Evolutionary conservation across 2,113 vertebrate species (phyloP), one percentile per base, ranked within the genome.

Genomic region (Odontesthes bonariensis): DNA sequence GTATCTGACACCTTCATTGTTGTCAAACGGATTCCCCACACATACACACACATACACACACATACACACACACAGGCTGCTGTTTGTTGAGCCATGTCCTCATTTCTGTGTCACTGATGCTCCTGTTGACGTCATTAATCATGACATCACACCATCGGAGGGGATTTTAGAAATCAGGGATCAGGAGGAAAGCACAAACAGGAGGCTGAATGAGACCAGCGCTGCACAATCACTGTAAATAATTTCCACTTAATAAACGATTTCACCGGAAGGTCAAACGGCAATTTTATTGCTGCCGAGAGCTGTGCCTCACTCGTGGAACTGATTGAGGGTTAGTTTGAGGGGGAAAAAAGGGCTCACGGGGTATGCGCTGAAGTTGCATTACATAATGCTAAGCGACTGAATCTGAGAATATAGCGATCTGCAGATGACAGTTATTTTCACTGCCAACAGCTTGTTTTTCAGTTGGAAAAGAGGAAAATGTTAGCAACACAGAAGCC

Each of bases 51-150:
- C 27, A 27, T 3, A 27, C 27, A 27, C 27, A 27, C 27, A 27
- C 13, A 16, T 6, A 3, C 40, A 3, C 64, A 56, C 33, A 20
- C 44, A 38, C 58, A 33, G n/a, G 61, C 20, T 8, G 32, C 64
- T 74, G 82, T 83, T 74, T 51, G 65, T 83, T 79, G 83, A 70
- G 61, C 55, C 2, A 0, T 44, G 59, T 69, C 77, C 64, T 87
- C 35, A 12, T 85, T 78, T 85, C 75, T 51, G 76, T 64, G 69
- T 78, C 81, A 65, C 17, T 77, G 73, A 87, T 74, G 70, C 62
- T 55, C 40, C 70, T 78, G 73, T 80, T 85, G 79, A 90, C 51
- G 62, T 84, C 81, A 67, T 81, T 60, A 69, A 85, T 87, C 87
- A 85, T 54, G 49, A 66, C 65, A 57, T 33, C 8, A 27, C 3